Evolutionary conservation across 2,888 invertebrate species (phyloP), one percentile per base, ranked within the genome.

Genomic region (Subacronicta megacephala): DNA sequence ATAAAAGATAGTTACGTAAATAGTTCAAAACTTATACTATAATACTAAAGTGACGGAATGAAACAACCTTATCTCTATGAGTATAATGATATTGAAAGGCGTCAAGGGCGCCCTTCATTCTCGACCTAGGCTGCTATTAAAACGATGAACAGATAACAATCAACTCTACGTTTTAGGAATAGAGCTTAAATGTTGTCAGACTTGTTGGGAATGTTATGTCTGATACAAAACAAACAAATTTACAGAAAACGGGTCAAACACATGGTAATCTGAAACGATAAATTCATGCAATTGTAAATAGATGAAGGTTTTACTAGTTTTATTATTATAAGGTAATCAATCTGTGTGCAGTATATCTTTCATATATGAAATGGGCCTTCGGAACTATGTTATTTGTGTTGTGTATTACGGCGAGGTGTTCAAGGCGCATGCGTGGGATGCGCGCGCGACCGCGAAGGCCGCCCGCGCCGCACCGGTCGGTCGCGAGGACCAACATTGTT

Each of bases 91-190:
- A 40, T 62, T 53, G 36, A 45, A 50, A 20, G n/a, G 29, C 35
- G 50, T 68, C 62, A 62, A 68, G 51, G 62, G 62, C 68, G 37
- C 68, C 13, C 37, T 50, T 42, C n/a, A 23, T 41, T 16, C 41
- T 42, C 45, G 44, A 37, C 23, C 26, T 29, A 9, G 18, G 16
- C 36, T 50, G 10, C n/a, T 13, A 36, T 20, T 15, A 12, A 37
- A 29, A 18, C 1, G 26, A 15, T 17, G n/a, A 60, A 35, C 10
- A 26, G 16, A 33, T 33, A 26, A 33, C 0, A 7, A n/a, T 26
- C 1, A 33, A 50, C 50, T 42, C 7, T 37, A 15, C 15, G 0
- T 0, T 9, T 13, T 13, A 1, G 16, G 6, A 37, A 41, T 45
- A 45, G 16, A 18, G 49, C 36, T 31, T 47, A 49, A 31, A 16